Conservation (phyloP, 2,888 invertebrate genomes). For the Drosophila pseudotakahashii region DNA sequence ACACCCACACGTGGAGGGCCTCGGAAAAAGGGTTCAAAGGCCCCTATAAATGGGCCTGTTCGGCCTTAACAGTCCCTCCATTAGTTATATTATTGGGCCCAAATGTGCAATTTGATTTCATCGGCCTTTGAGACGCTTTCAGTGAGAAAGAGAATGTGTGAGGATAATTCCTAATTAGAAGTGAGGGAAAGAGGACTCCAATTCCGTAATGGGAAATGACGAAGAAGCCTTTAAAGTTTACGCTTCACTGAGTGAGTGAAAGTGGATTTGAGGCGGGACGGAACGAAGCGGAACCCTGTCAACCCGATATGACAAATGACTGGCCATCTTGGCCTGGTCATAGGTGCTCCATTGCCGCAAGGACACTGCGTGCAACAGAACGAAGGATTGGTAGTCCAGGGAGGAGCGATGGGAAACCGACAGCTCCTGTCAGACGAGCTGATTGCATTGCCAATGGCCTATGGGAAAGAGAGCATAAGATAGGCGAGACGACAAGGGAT, state of each 20-base stretch:
- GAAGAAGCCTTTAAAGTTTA: constrained; percentile 18
- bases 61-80: constrained; percentile 1
- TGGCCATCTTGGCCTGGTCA: constrained; percentile 19
- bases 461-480: not conserved
- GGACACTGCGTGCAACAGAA: constrained; percentile 11
- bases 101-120: constrained; percentile 35
- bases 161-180: constrained; percentile 21
- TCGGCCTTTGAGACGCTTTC: constrained; percentile 6
- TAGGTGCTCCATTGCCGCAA: constrained; percentile 13
- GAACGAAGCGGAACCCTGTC: constrained; percentile 9
- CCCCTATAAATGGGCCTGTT: constrained; percentile 9
- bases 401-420: not conserved
- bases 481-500: not conserved
- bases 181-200: not conserved
- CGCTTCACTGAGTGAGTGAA: not conserved
- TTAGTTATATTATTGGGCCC: constrained; percentile 36
- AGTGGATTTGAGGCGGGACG: not conserved
- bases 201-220: constrained; percentile 2
- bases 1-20: constrained; percentile 13
- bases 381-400: constrained; percentile 4
- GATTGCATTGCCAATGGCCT: constrained; percentile 30
- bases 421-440: constrained; percentile 16
- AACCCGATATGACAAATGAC: constrained; percentile 32
- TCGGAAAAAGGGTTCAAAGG: constrained; percentile 28
- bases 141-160: not conserved